Evolutionary conservation across 30 jellyfish, hydroid and myxozoan genomes (phyloP).

Genomic region (Phacellophora camtschatica): DNA sequence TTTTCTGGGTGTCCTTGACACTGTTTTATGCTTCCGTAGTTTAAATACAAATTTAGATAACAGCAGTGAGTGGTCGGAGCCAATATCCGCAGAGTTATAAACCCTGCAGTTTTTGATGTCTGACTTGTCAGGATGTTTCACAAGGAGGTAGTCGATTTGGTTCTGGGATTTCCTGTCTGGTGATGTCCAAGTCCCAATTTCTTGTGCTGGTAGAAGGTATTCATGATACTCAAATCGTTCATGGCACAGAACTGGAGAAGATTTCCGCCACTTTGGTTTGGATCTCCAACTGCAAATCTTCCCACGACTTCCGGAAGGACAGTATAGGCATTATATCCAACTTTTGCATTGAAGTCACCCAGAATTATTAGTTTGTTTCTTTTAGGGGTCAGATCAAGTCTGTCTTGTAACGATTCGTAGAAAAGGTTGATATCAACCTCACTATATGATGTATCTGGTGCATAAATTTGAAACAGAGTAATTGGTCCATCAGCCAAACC

Average conservation of each 20-base stretch:
- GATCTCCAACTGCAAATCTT: not conserved
- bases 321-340: slow-evolving; percentile 9
- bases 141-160: no score
- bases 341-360: slow-evolving; percentile 14
- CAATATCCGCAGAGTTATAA: no score
- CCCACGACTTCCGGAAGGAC: slow-evolving; percentile 17
- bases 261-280: not conserved
- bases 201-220: slow-evolving; percentile 34
- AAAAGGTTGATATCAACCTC: not conserved
- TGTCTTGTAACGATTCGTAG: not conserved
- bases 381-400: not conserved
- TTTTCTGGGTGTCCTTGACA: no score
- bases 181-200: not conserved
- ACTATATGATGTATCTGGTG: not conserved
- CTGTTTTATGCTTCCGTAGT: no score
- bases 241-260: no score
- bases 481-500: no score
- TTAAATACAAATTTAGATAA: no score
- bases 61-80: no score
- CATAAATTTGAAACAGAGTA: slow-evolving; percentile 11
- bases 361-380: not conserved
- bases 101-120: no score
- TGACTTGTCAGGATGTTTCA: no score
- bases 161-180: not conserved
- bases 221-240: not conserved